Conservation (phyloP, 2,888 invertebrate species). For the Parnassius apollo region DNA sequence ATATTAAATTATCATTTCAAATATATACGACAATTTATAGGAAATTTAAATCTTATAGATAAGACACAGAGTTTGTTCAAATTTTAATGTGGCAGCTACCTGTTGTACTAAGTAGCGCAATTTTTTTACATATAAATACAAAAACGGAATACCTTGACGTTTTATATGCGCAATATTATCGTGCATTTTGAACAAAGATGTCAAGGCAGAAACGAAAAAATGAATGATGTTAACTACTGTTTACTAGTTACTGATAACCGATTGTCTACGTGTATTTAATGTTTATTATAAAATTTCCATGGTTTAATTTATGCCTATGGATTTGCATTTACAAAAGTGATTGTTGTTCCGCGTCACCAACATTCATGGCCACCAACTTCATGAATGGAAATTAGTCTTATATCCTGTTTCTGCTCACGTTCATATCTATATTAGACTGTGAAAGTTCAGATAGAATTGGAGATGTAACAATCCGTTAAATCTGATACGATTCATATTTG, state of each 20-base stretch:
- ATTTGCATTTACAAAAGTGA: constrained; percentile 55
- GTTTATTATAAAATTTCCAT: constrained; percentile 28
- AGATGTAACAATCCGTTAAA: constrained; percentile 20
- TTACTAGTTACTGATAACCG: constrained; percentile 25
- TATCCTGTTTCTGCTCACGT: constrained; percentile 34
- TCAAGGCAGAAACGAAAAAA: constrained; percentile 16
- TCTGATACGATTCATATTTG: constrained; percentile 33
- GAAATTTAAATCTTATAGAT: neutral
- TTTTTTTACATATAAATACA: constrained; percentile 14
- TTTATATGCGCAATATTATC: constrained; percentile 17
- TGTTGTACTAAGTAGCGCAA: constrained; percentile 16
- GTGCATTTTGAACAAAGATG: constrained; percentile 21
- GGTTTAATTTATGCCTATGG: constrained; percentile 35
- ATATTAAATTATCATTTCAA: constrained; percentile 5
- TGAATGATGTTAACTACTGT: constrained; percentile 24
- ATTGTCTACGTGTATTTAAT: constrained; percentile 10
- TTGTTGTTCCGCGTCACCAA: constrained; percentile 50
- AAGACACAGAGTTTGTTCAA: neutral
- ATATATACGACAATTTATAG: neutral
- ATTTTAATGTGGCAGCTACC: constrained; percentile 6
- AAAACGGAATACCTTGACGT: constrained; percentile 22
- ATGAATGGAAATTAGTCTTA: constrained; percentile 45
- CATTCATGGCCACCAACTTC: constrained; percentile 58
- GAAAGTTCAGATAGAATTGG: constrained; percentile 16
- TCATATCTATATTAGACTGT: constrained; percentile 17